phyloP scores from a whole-genome alignment of 2,888 invertebrate species.

The Tipula lateralis region DNA sequence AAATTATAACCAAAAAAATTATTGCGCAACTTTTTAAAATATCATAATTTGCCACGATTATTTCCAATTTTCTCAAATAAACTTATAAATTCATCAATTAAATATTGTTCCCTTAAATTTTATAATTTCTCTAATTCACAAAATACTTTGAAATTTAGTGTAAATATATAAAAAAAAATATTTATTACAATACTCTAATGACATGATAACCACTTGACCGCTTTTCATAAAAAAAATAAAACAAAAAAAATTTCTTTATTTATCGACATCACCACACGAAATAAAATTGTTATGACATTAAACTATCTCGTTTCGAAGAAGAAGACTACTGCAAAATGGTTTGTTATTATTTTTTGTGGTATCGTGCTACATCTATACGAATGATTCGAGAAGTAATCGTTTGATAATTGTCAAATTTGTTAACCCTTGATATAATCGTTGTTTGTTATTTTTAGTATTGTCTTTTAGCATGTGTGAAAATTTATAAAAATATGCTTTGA shows the following conservation, averaged over 20 bases:
- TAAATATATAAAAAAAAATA: background rate
- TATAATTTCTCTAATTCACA: background rate
- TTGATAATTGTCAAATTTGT: background rate
- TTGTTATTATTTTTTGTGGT: background rate
- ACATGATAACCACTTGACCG: conserved; percentile 1
- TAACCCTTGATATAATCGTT: background rate
- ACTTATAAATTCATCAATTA: background rate
- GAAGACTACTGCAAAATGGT: background rate
- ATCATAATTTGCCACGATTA: background rate
- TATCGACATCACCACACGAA: background rate
- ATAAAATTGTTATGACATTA: background rate
- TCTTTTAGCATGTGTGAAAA: background rate
- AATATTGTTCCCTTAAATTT: background rate
- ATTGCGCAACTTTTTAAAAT: background rate
- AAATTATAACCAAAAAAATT: background rate
- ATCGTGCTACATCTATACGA: background rate
- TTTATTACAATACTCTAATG: background rate
- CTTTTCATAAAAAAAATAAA: background rate
- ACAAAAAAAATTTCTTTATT: background rate
- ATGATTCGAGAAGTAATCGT: background rate
- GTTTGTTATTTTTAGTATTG: background rate
- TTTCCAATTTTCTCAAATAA: conserved; percentile 2
- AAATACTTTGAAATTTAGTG: background rate
- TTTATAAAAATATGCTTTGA: background rate
- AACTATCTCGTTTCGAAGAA: background rate